These are phyloP conservation scores for Neolamprologus toae DNA, from an alignment of 2,113 vertebrate genomes.

Conservation along the genomic window DNA sequence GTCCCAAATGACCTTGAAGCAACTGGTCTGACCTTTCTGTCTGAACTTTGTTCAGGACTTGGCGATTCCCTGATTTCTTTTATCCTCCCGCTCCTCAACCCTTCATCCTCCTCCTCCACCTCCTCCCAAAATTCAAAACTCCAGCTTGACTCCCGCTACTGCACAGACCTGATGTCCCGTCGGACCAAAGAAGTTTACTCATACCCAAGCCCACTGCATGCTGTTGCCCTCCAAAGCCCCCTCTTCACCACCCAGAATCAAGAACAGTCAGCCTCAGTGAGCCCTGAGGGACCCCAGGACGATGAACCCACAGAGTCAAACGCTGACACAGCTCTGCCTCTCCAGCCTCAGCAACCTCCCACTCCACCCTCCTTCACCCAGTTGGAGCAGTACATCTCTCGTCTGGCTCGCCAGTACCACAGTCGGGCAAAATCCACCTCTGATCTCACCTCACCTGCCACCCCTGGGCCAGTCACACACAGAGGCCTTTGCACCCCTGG, in stretches of 20 bases:
- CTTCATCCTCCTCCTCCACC: background rate
- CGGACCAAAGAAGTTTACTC: constrained; percentile 77
- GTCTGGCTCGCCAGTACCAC: constrained; percentile 68
- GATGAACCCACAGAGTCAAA: constrained; percentile 24
- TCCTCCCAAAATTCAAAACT: constrained; percentile 23
- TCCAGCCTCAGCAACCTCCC: constrained; percentile 11
- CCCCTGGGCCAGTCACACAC: background rate
- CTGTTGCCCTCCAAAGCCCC: constrained; percentile 79
- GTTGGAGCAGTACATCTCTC: constrained; percentile 74
- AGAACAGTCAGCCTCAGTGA: constrained; percentile 29
- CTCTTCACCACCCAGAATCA: constrained; percentile 67
- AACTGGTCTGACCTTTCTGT: constrained; percentile 64
- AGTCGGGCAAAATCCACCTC: constrained; percentile 35
- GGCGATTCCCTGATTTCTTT: constrained; percentile 44
- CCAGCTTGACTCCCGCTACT: constrained; percentile 70
- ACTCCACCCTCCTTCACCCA: constrained; percentile 45
- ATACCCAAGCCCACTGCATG: constrained; percentile 80
- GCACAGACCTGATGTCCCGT: constrained; percentile 73
- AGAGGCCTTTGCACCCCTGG: constrained; percentile 41
- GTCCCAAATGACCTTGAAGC: constrained; percentile 62
- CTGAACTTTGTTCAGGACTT: constrained; percentile 64
- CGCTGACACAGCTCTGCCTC: background rate
- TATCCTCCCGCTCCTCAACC: constrained; percentile 36
- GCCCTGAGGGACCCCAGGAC: constrained; percentile 36
- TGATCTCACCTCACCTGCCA: constrained; percentile 18